A percentile compares a stretch with the other conserved stretches of the same genome.
These are phyloP conservation scores for Ophthalmolycus amberensis DNA, from an alignment of 2,113 vertebrate species.

Conservation along the genomic window DNA sequence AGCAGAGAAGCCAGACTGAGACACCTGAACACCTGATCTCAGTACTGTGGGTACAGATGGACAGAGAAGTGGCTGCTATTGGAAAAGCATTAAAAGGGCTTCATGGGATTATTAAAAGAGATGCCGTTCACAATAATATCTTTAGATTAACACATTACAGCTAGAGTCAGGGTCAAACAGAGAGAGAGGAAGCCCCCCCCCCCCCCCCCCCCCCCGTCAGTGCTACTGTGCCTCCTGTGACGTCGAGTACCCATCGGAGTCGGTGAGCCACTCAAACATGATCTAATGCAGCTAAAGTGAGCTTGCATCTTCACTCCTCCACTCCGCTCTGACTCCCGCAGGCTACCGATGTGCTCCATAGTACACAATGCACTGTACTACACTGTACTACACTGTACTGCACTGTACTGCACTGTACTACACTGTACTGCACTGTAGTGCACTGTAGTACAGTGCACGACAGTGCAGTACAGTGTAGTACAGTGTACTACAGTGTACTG, in stretches of 20 bases:
- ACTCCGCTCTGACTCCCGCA: slow-evolving; percentile 24
- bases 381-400: too few species aligned
- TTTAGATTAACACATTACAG: background rate
- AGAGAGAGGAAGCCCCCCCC: background rate
- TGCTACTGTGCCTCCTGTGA: slow-evolving; percentile 22
- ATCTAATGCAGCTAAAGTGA: slow-evolving; percentile 57
- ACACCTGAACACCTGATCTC: background rate
- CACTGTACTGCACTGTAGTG: too few species aligned
- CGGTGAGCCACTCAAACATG: slow-evolving; percentile 46
- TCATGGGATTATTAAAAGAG: background rate
- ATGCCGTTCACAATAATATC: background rate
- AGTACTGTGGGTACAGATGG: background rate
- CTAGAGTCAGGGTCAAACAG: background rate
- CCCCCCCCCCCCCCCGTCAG: background rate
- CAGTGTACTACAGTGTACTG: too few species aligned
- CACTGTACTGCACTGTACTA: too few species aligned
- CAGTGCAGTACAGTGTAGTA: too few species aligned
- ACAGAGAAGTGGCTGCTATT: background rate
- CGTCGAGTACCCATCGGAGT: slow-evolving; percentile 34
- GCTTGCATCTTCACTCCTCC: slow-evolving; percentile 25
- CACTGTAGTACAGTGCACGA: too few species aligned
- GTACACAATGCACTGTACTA: slow-evolving; percentile 18
- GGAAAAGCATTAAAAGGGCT: background rate
- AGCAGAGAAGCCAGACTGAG: background rate
- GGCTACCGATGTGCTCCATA: slow-evolving; percentile 37